These are phyloP conservation scores for Polypterus senegalus DNA, from an alignment of 2,113 vertebrate species.

Conservation along the genomic window DNA sequence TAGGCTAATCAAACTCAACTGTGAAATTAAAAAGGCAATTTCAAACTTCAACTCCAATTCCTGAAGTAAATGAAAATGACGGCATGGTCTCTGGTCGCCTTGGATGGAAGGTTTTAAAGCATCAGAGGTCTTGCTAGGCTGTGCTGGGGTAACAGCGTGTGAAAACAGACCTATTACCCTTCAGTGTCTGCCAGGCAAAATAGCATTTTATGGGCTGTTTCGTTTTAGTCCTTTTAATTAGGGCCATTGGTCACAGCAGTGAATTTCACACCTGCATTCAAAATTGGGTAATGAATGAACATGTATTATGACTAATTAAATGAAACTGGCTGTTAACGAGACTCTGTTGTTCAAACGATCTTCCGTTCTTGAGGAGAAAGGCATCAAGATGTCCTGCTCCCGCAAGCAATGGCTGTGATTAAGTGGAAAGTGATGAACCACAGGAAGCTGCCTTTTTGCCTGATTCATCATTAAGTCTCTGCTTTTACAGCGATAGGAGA, in stretches of 20 bases:
- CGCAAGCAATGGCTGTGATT: background rate
- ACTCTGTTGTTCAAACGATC: slow-evolving; percentile 26
- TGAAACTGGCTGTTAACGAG: slow-evolving; percentile 26
- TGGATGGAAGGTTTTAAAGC: background rate
- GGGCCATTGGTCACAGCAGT: slow-evolving; percentile 20
- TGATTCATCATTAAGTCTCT: background rate
- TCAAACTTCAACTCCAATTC: background rate
- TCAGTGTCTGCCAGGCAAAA: slow-evolving; percentile 20
- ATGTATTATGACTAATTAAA: slow-evolving; percentile 38
- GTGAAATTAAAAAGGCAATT: slow-evolving; percentile 5
- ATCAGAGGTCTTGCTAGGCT: background rate
- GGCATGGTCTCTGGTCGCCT: background rate
- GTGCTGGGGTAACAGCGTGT: slow-evolving; percentile 3
- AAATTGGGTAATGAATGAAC: slow-evolving; percentile 26
- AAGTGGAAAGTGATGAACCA: background rate
- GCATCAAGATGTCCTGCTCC: background rate
- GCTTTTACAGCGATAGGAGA: background rate
- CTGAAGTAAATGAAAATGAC: slow-evolving; percentile 1
- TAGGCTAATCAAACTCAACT: background rate
- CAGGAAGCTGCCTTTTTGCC: background rate
- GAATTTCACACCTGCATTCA: slow-evolving; percentile 31
- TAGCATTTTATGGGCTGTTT: slow-evolving; percentile 25
- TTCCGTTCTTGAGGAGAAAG: slow-evolving; percentile 4
- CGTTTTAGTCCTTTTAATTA: slow-evolving; percentile 23
- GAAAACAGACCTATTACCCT: slow-evolving; percentile 17